Percentiles rank a stretch among this genome's conserved stretches.
Conservation (phyloP, 2,797 vertebrate species). For the Trachurus trachurus region DNA sequence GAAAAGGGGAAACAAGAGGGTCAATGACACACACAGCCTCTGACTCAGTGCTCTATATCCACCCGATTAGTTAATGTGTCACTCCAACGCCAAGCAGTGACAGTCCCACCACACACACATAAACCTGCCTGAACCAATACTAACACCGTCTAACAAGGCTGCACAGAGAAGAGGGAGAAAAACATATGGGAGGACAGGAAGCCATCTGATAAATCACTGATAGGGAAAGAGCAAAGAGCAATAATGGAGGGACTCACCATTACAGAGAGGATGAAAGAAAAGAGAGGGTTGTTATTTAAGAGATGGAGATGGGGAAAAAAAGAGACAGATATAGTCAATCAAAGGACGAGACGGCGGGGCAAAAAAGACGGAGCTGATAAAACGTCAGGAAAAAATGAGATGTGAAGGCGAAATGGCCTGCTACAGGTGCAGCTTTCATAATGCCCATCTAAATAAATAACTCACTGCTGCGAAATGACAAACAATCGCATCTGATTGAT, state of each 20-base stretch:
- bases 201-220: constrained; percentile 58
- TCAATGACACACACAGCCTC: constrained; percentile 18
- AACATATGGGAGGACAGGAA: constrained; percentile 37
- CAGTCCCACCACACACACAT: constrained; percentile 28
- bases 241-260: constrained; percentile 36
- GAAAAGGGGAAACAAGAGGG: constrained; percentile 32
- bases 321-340: constrained; percentile 37
- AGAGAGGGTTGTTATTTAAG: constrained; percentile 39
- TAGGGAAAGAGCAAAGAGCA: constrained; percentile 43
- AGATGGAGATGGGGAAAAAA: constrained; percentile 29
- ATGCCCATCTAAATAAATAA: constrained; percentile 32
- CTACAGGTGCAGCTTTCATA: constrained; percentile 19
- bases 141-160: constrained; percentile 54
- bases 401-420: constrained; percentile 18
- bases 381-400: constrained; percentile 13
- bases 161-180: constrained; percentile 21
- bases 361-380: constrained; percentile 14
- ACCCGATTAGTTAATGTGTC: constrained; percentile 77
- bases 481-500: constrained; percentile 58
- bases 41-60: constrained; percentile 30
- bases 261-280: constrained; percentile 23
- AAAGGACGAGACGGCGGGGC: constrained; percentile 2
- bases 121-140: constrained; percentile 52
- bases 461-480: constrained; percentile 18
- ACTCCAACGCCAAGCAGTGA: constrained; percentile 65